Conservation (phyloP, 1,140 invertebrate species). For the Pollicipes pollicipes region DNA sequence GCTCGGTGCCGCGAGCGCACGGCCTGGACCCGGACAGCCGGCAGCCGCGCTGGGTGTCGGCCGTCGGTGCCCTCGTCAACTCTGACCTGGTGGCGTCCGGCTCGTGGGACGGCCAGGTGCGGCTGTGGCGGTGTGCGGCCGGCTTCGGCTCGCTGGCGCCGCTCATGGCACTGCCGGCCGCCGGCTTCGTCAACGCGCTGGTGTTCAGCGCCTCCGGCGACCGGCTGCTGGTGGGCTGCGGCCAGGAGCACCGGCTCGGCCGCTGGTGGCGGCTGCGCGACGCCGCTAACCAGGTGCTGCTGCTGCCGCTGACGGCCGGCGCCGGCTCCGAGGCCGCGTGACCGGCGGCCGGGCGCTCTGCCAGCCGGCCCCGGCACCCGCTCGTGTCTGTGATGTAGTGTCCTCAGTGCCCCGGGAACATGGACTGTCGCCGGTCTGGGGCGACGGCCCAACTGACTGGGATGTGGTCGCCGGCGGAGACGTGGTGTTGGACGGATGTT, state of each 20-base stretch:
- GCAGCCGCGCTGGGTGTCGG: constrained; percentile 66
- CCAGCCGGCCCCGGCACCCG: too few relatives aligned
- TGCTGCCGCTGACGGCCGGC: constrained; percentile 33
- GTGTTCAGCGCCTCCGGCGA: constrained; percentile 50
- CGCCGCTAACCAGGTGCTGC: constrained; percentile 60
- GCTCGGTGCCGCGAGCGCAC: constrained; percentile 53
- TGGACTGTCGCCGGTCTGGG: too few relatives aligned
- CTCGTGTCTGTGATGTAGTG: too few relatives aligned
- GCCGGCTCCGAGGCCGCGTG: too few relatives aligned
- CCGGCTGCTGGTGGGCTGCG: constrained; percentile 65
- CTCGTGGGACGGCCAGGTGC: constrained; percentile 64
- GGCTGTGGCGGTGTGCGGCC: constrained; percentile 64
- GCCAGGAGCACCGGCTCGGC: constrained; percentile 81
- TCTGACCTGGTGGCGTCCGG: constrained; percentile 83
- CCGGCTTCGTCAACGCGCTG: constrained; percentile 80
- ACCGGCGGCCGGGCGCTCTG: too few relatives aligned
- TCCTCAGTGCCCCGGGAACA: too few relatives aligned
- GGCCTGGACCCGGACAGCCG: constrained; percentile 39
- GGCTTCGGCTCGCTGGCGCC: constrained; percentile 44
- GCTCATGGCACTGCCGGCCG: constrained; percentile 50
- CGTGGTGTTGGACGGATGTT: too few relatives aligned
- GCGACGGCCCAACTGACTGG: too few relatives aligned
- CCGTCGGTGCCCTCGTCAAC: constrained; percentile 57
- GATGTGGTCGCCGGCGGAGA: too few relatives aligned
- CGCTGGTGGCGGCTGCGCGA: constrained; percentile 69